phyloP scores from a whole-genome alignment of 1,140 invertebrate species.

The Euwallacea fornicatus region DNA sequence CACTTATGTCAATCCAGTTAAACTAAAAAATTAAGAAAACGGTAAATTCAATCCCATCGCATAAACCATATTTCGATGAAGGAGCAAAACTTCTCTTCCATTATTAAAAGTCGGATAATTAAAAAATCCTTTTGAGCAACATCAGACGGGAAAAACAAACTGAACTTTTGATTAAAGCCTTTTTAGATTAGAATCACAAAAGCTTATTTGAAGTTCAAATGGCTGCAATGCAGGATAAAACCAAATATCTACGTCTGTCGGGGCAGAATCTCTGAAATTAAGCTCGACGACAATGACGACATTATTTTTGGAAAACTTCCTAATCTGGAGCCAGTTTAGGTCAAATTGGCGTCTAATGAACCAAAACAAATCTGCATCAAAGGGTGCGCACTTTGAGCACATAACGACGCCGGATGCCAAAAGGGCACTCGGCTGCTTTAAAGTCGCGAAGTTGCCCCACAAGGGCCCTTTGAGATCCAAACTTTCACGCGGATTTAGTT shows the following conservation, averaged over 20 bases:
- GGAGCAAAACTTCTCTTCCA: too few relatives aligned
- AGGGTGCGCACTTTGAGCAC: background rate
- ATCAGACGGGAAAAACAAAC: background rate
- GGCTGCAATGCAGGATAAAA: background rate
- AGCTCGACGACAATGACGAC: background rate
- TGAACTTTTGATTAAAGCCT: background rate
- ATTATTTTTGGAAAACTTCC: constrained; percentile 16
- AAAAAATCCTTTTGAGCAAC: background rate
- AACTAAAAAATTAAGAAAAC: background rate
- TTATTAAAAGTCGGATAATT: too few relatives aligned
- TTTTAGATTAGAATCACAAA: background rate
- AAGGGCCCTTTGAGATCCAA: too few relatives aligned
- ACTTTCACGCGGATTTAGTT: too few relatives aligned
- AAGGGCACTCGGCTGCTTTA: constrained; percentile 17
- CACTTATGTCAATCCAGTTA: background rate
- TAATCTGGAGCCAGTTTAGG: background rate
- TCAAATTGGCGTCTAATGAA: constrained; percentile 20
- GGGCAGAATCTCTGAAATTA: background rate
- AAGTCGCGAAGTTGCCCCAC: background rate
- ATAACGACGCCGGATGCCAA: constrained; percentile 9
- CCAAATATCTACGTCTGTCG: background rate
- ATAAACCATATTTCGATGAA: too few relatives aligned
- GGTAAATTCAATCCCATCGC: too few relatives aligned
- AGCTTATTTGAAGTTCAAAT: background rate
- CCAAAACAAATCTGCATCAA: constrained; percentile 26